Percentiles rank a stretch among this genome's conserved stretches.
Conservation (phyloP, 2,113 vertebrate species). For the Psittacula cyanocephala region DNA sequence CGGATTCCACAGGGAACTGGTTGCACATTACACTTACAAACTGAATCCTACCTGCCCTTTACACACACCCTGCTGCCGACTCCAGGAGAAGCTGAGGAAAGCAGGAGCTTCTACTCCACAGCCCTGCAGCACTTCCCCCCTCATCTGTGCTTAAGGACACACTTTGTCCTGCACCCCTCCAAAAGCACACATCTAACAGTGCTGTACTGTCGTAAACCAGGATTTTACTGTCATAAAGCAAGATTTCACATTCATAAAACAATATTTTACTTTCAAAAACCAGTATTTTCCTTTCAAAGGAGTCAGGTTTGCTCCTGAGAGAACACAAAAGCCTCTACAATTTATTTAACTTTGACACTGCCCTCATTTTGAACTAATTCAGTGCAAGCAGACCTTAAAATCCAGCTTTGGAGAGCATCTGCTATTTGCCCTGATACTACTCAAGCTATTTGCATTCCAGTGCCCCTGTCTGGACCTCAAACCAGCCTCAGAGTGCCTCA, state of each 20-base stretch:
- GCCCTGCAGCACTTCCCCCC: fast-evolving
- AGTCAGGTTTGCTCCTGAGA: background rate
- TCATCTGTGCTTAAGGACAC: background rate
- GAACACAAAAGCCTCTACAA: background rate
- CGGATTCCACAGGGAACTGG: background rate
- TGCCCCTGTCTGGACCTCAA: background rate
- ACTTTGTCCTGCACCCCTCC: background rate
- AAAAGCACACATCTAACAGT: background rate
- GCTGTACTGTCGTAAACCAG: background rate
- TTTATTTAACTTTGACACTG: background rate
- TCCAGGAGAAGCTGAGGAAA: background rate
- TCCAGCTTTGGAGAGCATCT: background rate
- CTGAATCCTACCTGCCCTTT: background rate
- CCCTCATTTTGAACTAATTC: background rate
- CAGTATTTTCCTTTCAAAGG: background rate
- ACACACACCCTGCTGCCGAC: background rate
- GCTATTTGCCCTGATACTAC: background rate
- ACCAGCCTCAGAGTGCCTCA: background rate
- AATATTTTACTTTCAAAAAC: background rate
- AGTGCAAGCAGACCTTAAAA: background rate
- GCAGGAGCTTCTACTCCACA: background rate
- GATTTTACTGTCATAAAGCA: background rate
- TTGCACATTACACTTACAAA: background rate
- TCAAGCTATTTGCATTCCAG: background rate
- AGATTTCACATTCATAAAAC: background rate